Base-by-base conservation (phyloP, 1,140 invertebrate species). In the Globodera rostochiensis region DNA sequence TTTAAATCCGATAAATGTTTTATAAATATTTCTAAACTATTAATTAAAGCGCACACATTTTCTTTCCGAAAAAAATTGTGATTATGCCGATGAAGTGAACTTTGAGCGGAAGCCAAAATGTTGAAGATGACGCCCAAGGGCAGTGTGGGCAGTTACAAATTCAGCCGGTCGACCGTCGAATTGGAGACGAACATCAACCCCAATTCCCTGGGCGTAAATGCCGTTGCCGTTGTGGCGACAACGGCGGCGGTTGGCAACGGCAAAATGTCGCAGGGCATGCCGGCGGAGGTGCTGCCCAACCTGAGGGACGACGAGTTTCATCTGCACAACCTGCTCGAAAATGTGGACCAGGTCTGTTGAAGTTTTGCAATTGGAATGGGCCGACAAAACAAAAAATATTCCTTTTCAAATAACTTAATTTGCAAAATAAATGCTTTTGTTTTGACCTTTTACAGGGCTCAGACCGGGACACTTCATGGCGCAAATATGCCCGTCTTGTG, bases 401-500 rank as follows among this genome's bases (percentile, higher is more conserved):
- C 25, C 25, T 66, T 66, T 66, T 21, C 60, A 66, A 15, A 13
- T 66, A 15, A 15, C n/a, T 15, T 1, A 66, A 15, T 66, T 66
- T 66, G 13, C 13, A 21, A 66, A 66, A 13, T 66, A 21, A 13
- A 21, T 66, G 13, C 13, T 2, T 2, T 25, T 66, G 60, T 66
- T 66, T 66, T 21, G 60, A 13, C 60, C 60, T 21, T 66, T 66
- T 3, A 13, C 36, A 71, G 69, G 36, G 19, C 57, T 19, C 57
- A 6, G 57, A 13, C 47, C 53, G 49, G 45, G 15, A 78, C 66
- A 21, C 70, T 78, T 64, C 77, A 36, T 78, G 64, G 77, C 77
- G 77, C 70, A 78, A 78, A 71, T 89, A 90, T 79, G 83, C 82
- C 50, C 87, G 88, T 49, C 86, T 89, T 73, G 81, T 88, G 25